phyloP scores from a whole-genome alignment of 2,888 invertebrate genomes.

The Xestia rhomboidea region DNA sequence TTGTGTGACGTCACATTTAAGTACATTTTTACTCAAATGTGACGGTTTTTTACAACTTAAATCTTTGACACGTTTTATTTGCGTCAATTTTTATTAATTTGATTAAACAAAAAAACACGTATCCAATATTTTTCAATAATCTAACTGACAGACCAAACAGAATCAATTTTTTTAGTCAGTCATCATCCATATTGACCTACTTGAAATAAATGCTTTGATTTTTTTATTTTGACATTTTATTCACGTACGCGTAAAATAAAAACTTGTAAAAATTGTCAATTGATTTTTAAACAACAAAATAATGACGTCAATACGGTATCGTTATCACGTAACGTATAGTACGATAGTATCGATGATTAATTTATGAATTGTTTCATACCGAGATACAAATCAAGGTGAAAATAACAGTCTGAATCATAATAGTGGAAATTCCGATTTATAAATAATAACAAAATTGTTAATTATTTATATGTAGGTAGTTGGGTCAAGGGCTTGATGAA shows the following conservation, averaged over 20 bases:
- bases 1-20: no score
- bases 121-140: no score
- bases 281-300: background rate
- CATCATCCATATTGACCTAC: no score
- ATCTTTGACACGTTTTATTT: no score
- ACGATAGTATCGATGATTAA: conserved; percentile 32
- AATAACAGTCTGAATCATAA: conserved; percentile 20
- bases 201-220: no score
- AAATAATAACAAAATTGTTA: background rate
- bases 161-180: no score
- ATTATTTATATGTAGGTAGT: background rate
- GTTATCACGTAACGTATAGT: conserved; percentile 4
- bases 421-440: conserved; percentile 7
- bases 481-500: conserved; percentile 25
- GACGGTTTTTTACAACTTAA: no score
- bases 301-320: conserved; percentile 39
- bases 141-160: no score
- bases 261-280: conserved; percentile 11
- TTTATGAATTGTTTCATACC: conserved; percentile 21
- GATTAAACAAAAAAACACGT: no score
- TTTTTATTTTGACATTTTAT: no score
- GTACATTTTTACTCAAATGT: no score
- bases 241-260: background rate
- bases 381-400: conserved; percentile 20
- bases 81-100: no score